Evolutionary conservation across 2,888 invertebrate genomes (phyloP).

Genomic region (Zaprionus bogoriensis): DNA sequence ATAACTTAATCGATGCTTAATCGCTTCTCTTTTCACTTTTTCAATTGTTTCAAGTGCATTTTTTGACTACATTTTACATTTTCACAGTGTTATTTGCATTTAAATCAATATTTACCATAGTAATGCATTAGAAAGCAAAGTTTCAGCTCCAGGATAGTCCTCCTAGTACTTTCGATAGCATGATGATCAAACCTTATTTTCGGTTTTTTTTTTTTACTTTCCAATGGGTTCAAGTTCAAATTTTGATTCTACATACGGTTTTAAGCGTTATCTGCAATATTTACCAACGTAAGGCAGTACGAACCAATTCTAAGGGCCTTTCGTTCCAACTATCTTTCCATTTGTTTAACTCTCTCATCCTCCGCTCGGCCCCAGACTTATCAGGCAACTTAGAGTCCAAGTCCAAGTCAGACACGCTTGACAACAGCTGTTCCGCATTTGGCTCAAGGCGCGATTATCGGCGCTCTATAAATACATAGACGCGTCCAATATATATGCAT

Average conservation of each 20-base stretch:
- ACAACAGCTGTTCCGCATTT: conserved; percentile 35
- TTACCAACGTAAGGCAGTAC: background rate
- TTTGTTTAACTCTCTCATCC: conserved; percentile 18
- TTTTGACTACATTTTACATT: no score
- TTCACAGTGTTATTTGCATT: no score
- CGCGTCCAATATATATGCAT: no score
- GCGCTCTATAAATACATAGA: conserved; percentile 19
- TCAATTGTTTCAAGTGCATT: no score
- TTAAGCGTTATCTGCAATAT: no score
- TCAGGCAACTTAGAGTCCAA: conserved; percentile 41
- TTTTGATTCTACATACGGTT: no score
- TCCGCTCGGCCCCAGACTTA: conserved; percentile 12
- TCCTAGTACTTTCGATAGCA: background rate
- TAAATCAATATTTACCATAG: background rate
- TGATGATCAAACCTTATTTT: background rate
- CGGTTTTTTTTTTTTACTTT: background rate
- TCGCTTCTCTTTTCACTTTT: background rate
- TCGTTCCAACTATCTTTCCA: background rate
- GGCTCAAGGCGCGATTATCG: conserved; percentile 43
- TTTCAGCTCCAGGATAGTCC: background rate
- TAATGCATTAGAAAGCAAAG: background rate
- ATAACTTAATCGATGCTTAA: background rate
- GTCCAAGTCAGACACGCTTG: conserved; percentile 38
- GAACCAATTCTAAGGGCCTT: background rate
- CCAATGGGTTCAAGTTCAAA: no score